Evolutionary conservation across 2,888 invertebrate genomes (phyloP).

Genomic region (Philaethria dido): DNA sequence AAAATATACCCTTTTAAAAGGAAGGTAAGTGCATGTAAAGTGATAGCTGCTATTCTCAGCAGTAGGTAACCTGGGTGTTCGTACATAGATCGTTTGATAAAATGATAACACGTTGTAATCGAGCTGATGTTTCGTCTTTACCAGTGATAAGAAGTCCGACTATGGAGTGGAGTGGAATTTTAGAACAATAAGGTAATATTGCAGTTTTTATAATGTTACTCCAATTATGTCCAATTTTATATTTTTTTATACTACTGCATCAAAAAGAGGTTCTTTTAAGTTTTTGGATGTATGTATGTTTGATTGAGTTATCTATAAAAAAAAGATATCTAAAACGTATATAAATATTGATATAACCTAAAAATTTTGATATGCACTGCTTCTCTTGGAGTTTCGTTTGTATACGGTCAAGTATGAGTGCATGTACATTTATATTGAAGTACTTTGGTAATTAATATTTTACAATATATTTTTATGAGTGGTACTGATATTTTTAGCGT

Average conservation of each 20-base stretch:
- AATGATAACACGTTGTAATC: slow-evolving; percentile 73
- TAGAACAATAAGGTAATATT: slow-evolving; percentile 63
- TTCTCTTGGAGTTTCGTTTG: background rate
- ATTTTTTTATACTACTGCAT: background rate
- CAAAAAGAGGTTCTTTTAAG: background rate
- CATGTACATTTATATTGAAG: no score
- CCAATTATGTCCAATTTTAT: background rate
- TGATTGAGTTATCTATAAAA: background rate
- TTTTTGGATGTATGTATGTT: background rate
- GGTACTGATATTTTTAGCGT: no score
- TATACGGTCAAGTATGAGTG: background rate
- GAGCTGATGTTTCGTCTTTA: slow-evolving; percentile 75
- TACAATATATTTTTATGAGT: no score
- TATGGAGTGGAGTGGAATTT: slow-evolving; percentile 59
- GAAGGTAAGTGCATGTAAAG: background rate
- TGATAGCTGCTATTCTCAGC: no score
- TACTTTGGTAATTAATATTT: no score
- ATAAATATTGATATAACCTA: background rate
- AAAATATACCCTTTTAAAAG: slow-evolving; percentile 16
- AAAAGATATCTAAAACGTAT: background rate
- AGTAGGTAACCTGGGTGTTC: slow-evolving; percentile 37
- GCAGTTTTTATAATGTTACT: background rate
- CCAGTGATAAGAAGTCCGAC: slow-evolving; percentile 75
- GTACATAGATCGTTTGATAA: slow-evolving; percentile 73
- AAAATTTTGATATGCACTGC: background rate